Percentiles rank a stretch among this genome's conserved stretches.
Evolutionary conservation across 2,113 vertebrate species (phyloP).

Genomic region (Corynorhinus townsendii): DNA sequence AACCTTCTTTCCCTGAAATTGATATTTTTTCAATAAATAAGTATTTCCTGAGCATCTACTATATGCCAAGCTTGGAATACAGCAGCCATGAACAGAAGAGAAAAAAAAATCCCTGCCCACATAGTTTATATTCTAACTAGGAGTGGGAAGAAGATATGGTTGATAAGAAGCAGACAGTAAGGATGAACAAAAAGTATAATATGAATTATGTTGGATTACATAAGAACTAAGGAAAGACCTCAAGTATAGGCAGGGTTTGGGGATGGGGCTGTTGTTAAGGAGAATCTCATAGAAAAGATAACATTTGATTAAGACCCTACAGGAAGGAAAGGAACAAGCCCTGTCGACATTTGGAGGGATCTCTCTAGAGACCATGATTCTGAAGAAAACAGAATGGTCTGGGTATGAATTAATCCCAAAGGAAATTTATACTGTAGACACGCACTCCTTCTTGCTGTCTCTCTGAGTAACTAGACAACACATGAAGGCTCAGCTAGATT

Average conservation of each 20-base stretch:
- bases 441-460: not conserved
- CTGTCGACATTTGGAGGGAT: not conserved
- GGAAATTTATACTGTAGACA: not conserved
- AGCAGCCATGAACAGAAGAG: not conserved
- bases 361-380: not conserved
- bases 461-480: not conserved
- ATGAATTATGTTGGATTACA: not conserved
- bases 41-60: not conserved
- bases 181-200: not conserved
- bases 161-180: not conserved
- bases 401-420: not conserved
- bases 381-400: not conserved
- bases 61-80: not conserved
- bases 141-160: not conserved
- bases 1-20: not conserved
- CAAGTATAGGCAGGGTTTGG: not conserved
- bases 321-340: not conserved
- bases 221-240: not conserved
- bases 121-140: not conserved
- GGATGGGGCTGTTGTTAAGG: not conserved
- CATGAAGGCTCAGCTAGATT: not conserved
- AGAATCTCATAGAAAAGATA: not conserved
- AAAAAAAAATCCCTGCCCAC: not conserved
- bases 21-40: not conserved
- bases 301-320: not conserved